Base-by-base conservation (phyloP, 1,140 invertebrate genomes). In the Oryzaephilus surinamensis region DNA sequence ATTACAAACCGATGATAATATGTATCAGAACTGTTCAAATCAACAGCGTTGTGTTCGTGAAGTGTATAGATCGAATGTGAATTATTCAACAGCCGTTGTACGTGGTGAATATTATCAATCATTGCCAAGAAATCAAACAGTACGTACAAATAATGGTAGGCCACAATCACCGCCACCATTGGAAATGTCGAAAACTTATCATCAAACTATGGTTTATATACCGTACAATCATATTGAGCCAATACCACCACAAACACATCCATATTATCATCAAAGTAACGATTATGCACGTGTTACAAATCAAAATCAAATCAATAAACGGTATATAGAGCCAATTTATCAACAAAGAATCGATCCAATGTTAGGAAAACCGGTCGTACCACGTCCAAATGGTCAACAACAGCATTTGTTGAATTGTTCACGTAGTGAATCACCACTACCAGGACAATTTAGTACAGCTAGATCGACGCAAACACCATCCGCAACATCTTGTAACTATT, bases 131-230 rank as follows among this genome's bases (percentile, higher is more conserved):
- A n/a, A n/a, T n/a, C n/a, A n/a, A n/a, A n/a, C n/a, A n/a, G n/a
- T n/a, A n/a, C 37, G 38, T 13, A 60, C 54, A 48, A 48, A 52
- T 52, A 67, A 46, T 55, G 62, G 73, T 10, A 55, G 76, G 13
- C 74, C 76, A 0, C 72, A 76, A 58, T 77, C 75, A 0, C 76
- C 76, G 6, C 76, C 76, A 0, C 75, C 76, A 4, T 66, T 76
- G 30, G 61, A 63, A 39, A 43, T 61, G 21, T 55, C 57, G 10
- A 64, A 73, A 16, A 73, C 65, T 42, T 73, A 76, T 49, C 75
- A 79, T 39, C 74, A 79, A 45, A 79, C 80, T 0, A 77, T 84
- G 67, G 76, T 79, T n/a, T 72, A 83, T 32, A 79, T 84, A 18
- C 81, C 81, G 1, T 84, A 82, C 54, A 80, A 74, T 46, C 71